Conservation (phyloP, 2,797 vertebrate species). For the Heterohyrax brucei region DNA sequence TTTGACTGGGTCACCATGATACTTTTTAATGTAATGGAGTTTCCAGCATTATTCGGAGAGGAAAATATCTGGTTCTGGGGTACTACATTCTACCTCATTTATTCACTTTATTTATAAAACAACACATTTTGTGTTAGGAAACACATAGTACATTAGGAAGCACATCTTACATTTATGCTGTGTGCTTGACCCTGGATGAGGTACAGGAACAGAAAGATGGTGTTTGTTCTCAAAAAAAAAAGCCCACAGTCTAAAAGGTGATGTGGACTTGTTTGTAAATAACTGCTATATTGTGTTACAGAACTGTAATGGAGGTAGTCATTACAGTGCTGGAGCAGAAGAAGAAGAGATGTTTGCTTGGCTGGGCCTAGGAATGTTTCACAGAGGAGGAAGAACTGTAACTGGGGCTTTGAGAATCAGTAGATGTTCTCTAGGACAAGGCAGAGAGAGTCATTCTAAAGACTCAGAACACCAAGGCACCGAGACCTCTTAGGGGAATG, state of each 20-base stretch:
- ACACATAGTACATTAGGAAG: no score
- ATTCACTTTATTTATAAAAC: background rate
- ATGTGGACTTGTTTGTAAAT: background rate
- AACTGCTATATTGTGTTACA: background rate
- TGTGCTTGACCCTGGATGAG: background rate
- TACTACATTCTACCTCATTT: background rate
- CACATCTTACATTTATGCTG: background rate
- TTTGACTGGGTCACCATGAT: background rate
- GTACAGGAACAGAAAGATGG: background rate
- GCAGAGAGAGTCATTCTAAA: background rate
- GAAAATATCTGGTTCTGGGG: background rate
- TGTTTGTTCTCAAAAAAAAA: background rate
- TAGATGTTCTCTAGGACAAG: background rate
- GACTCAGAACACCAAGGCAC: background rate
- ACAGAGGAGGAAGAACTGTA: background rate
- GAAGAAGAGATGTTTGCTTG: background rate
- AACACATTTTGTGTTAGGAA: no score
- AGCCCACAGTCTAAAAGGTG: background rate
- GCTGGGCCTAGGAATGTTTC: background rate
- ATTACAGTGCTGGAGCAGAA: background rate
- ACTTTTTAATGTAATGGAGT: background rate
- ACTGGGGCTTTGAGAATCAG: constrained; percentile 6
- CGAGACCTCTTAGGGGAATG: background rate
- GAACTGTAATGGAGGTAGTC: background rate
- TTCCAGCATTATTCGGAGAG: constrained; percentile 11